Evolutionary conservation across 2,113 vertebrate species (phyloP), one percentile per base, ranked within the genome.

Genomic region (Romanogobio albipinnatus): DNA sequence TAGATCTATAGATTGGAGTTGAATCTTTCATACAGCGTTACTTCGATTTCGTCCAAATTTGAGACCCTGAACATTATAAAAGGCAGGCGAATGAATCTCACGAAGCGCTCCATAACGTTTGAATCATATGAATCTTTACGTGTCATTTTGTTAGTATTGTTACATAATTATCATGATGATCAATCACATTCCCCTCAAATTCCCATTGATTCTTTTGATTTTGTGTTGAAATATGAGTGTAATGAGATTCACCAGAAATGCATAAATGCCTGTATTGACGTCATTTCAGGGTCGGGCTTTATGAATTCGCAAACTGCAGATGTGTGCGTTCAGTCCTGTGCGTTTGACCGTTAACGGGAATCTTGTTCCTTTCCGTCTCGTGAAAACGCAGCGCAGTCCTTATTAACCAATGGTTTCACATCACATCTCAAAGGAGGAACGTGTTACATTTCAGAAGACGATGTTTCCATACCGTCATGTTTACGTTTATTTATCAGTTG

Each of bases 291-390:
- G 29, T 15, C 66, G 22, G 2, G 24, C n/a, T 79, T 61, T 62
- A 39, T 39, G 39, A 26, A 29, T 36, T 58, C 5, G 7, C 58
- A 51, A 71, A 36, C 70, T 76, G 80, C 89, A 92, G 91, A 90
- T 91, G 83, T 70, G 76, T 87, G 76, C 83, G 86, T 71, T 56
- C 53, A 56, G 82, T 79, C 77, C 86, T 84, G 82, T 53, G 76
- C 84, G 64, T 89, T 9, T 8, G 68, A 86, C 64, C 68, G 83
- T 91, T 88, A 58, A 88, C 59, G 70, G 77, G 59, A 51, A 49
- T 85, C 74, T 58, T 10, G 47, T 83, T 49, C 9, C 11, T 83
- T 68, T 24, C 43, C 26, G 22, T 13, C 47, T 81, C 56, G 15
- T 43, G 51, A 43, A 36, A 53, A 3, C n/a, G 15, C 64, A 68